Evolutionary conservation across 2,797 vertebrate genomes (phyloP), one percentile per base, ranked within the genome.

Genomic region (Telmatherina bonti): DNA sequence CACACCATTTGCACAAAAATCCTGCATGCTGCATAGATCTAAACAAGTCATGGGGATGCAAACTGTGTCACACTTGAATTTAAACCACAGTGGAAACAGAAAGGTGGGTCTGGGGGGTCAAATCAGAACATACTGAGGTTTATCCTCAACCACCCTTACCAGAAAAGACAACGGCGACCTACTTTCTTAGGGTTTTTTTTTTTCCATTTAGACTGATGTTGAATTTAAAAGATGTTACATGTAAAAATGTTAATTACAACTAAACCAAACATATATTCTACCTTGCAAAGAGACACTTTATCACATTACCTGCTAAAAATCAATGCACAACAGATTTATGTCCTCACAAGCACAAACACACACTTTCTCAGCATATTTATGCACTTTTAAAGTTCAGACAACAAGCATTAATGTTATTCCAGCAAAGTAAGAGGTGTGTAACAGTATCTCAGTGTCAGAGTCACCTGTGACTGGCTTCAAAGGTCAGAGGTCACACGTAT

Each of bases 401-500:
- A 64, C 81, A 74, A 58, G 18, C 13, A 61, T 58, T 52, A 64
- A 69, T 45, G 67, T 57, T 69, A 35, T 61, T 72, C 41, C 53
- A 6, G 16, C 5, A 35, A 64, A 58, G 88, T 75, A n/a, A 85
- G 86, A 88, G 65, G 83, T 67, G 70, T 1, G 84, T 74, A 85
- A 90, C 62, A 71, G 54, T 62, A 85, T 45, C 83, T 63, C 18
- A 57, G 78, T 76, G 83, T 86, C 70, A 77, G 76, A 80, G 67
- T 84, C 90, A 92, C 89, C 89, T 90, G 87, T 79, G 81, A 74
- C 61, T 59, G 84, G 71, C 65, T 68, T 11, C 12, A 56, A 7
- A 38, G 89, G 81, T 91, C 87, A 79, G 45, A 89, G 87, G 86
- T 90, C 86, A 68, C 27, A 0, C 35, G 5, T 41, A 85, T 88